Evolutionary conservation across 2,888 invertebrate species (phyloP).

Genomic region (Hypercompe scribonia): DNA sequence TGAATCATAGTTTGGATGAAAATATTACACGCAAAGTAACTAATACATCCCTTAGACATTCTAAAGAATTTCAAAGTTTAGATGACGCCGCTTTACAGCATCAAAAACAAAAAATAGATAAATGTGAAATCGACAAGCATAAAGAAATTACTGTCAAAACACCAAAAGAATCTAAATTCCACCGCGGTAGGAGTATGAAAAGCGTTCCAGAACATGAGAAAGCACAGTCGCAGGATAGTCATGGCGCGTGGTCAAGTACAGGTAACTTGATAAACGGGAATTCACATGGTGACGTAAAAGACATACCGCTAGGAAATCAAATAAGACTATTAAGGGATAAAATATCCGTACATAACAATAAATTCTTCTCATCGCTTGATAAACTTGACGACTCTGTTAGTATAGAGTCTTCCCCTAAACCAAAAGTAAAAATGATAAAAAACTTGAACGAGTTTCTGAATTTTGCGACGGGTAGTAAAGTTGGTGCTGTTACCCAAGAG

Average conservation of each 20-base stretch:
- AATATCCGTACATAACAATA: constrained; percentile 81
- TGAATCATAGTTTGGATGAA: constrained; percentile 93
- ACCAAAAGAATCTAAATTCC: constrained; percentile 62
- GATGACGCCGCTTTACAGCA: constrained; percentile 87
- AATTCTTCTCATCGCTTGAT: constrained; percentile 87
- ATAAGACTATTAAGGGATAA: constrained; percentile 76
- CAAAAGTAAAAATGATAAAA: constrained; percentile 88
- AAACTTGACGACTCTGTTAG: constrained; percentile 78
- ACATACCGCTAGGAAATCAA: constrained; percentile 77
- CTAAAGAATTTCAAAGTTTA: constrained; percentile 89
- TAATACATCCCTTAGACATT: constrained; percentile 80
- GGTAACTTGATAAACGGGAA: constrained; percentile 77
- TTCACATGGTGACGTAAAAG: constrained; percentile 62
- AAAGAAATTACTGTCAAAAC: constrained; percentile 54
- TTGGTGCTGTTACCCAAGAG: constrained; percentile 57
- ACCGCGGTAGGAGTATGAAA: constrained; percentile 68
- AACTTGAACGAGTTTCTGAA: constrained; percentile 95
- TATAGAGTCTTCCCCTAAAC: constrained; percentile 72
- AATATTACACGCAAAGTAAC: constrained; percentile 82
- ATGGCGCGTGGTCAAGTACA: constrained; percentile 67
- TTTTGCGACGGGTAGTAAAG: constrained; percentile 89
- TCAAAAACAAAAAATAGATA: constrained; percentile 61
- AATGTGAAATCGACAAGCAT: constrained; percentile 59
- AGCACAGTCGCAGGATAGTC: constrained; percentile 55
- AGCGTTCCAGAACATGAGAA: constrained; percentile 76